Evolutionary conservation across 2,113 vertebrate species (phyloP), one percentile per base, ranked within the genome.

Genomic region (Cyprinodon brontotheroides): DNA sequence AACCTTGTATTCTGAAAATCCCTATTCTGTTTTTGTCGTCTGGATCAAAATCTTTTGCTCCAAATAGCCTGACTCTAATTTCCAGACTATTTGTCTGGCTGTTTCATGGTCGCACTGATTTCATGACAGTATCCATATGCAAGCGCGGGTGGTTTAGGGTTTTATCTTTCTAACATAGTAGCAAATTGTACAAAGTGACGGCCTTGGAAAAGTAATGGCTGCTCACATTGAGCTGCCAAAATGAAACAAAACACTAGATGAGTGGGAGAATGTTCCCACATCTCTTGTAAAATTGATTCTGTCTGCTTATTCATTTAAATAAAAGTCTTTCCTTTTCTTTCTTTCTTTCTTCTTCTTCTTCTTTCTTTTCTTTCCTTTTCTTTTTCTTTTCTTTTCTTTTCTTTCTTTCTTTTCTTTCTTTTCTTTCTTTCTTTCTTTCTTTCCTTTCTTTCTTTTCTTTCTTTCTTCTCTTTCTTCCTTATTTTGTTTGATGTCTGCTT

Each of bases 401-500:
- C 68, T 68, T n/a, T 65, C 63, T 36, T 72, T 77, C 36, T 59
- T 60, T n/a, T 78, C 61, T 39, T 50, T 79, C 80, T 78, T 61
- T 78, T n/a, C 14, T 20, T 17, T 64, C 62, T 64, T 39, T 64
- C 38, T 41, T 39, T 22, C 20, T 43, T 11, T 65, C 8, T 38
- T 3, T 65, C 10, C 59, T 70, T 17, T 65, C 66, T 61, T 45
- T 53, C 10, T 67, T 11, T 40, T 57, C 68, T 68, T n/a, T 65
- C 63, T 36, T 72, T 77, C 36, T 59, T 60, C n/a, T 78, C 61
- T 39, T 50, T 79, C 80, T 78, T 61, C 77, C 50, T 72, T 3
- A 80, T 77, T 88, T 84, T 85, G 90, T 94, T 95, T 95, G 93
- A 94, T 93, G 94, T 94, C 92, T 92, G 89, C 86, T 88, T 70